phyloP scores from a whole-genome alignment of 2,113 vertebrate genomes.

The Larimichthys polyactis region DNA sequence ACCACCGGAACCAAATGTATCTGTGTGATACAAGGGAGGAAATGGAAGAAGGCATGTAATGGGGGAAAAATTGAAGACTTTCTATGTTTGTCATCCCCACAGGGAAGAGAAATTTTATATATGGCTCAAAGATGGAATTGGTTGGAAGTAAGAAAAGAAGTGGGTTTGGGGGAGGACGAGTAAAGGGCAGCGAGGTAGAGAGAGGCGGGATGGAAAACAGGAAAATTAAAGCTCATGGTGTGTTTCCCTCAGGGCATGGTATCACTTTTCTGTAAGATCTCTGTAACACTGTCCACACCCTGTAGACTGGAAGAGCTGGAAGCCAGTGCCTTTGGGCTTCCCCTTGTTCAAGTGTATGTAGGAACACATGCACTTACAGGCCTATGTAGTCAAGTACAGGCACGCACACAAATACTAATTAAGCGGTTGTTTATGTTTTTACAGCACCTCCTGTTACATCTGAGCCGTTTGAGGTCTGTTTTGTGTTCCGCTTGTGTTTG shows the following conservation, averaged over 20 bases:
- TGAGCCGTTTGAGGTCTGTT: constrained; percentile 29
- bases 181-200: constrained; percentile 40
- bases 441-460: not conserved
- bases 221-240: constrained; percentile 57
- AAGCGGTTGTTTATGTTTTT: constrained; percentile 38
- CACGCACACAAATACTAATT: constrained; percentile 18
- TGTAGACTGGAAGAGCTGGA: constrained; percentile 22
- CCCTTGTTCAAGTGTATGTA: not conserved
- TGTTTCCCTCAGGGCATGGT: constrained; percentile 56
- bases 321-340: constrained; percentile 23
- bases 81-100: constrained; percentile 38
- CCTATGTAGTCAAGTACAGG: not conserved
- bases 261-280: constrained; percentile 61
- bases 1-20: not conserved
- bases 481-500: constrained; percentile 42
- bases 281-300: constrained; percentile 44
- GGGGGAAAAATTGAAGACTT: not conserved
- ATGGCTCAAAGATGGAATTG: constrained; percentile 40
- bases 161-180: constrained; percentile 28
- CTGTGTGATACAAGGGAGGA: not conserved
- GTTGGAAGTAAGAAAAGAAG: constrained; percentile 41
- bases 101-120: constrained; percentile 15
- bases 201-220: constrained; percentile 31
- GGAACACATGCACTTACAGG: constrained; percentile 10
- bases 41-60: not conserved